Evolutionary conservation across 1,140 invertebrate species (phyloP), one percentile per base, ranked within the genome.

Genomic region (Contarinia nasturtii): DNA sequence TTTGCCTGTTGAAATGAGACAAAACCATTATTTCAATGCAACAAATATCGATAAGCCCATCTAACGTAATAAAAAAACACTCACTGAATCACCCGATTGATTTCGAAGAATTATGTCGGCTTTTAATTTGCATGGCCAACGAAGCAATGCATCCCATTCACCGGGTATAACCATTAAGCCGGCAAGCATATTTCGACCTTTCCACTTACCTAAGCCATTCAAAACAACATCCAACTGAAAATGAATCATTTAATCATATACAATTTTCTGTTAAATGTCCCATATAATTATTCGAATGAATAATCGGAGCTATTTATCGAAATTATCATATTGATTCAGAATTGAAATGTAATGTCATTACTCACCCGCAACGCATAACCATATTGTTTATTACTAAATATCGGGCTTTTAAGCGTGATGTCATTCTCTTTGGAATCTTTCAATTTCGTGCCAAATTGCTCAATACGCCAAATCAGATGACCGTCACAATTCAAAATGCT

Each of bases 191-290:
- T 82, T 75, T 0, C 79, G 69, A 0, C 76, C 78, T 53, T 73
- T 77, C 79, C 79, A 82, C 48, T 77, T 77, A 5, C 78, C 78
- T 27, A 77, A 69, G 8, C 79, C 79, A 53, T 83, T 82, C 17
- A 82, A 53, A 55, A 74, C 72, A 4, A 80, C 58, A 50, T 80
- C 71, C 19, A 79, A 63, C 75, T 79, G 51, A 3, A 62, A 59
- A 38, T 40, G 19, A 42, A 33, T 22, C 2, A 34, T 45, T n/a
- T 8, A 19, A 21, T 18, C 38, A 33, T 7, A n/a, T n/a, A n/a
- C n/a, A n/a, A n/a, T n/a, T n/a, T n/a, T n/a, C n/a, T n/a, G n/a
- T n/a, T n/a, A n/a, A n/a, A n/a, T n/a, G n/a, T n/a, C n/a, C n/a
- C n/a, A n/a, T n/a, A 20, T 12, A 48, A 33, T 22, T 38, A 15